Evolutionary conservation across 2,113 vertebrate species (phyloP).

Genomic region (Crotalus helleri): DNA sequence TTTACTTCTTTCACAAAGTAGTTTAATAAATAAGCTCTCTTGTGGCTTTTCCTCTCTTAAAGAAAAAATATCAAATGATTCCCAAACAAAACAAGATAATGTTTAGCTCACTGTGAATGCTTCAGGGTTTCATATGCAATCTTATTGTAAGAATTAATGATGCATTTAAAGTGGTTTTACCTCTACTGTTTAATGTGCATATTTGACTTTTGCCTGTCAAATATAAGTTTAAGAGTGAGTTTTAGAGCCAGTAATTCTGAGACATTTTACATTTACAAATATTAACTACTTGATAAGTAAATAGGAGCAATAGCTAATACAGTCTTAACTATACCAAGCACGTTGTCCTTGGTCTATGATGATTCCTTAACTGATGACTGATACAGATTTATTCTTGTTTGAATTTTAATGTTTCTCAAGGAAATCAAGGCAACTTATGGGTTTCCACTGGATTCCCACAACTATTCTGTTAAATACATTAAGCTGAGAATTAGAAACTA

Average conservation of each 20-base stretch:
- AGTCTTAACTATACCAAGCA: background rate
- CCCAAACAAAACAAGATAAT: slow-evolving; percentile 33
- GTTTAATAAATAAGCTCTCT: slow-evolving; percentile 49
- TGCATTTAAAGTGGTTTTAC: slow-evolving; percentile 22
- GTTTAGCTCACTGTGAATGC: slow-evolving; percentile 19
- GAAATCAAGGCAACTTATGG: background rate
- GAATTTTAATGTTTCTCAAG: background rate
- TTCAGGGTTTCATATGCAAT: slow-evolving; percentile 9
- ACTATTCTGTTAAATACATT: background rate
- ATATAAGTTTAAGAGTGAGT: slow-evolving; percentile 19
- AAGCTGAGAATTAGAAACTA: background rate
- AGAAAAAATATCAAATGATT: slow-evolving; percentile 44
- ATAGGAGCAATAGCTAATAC: background rate
- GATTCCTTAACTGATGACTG: background rate
- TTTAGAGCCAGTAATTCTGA: slow-evolving; percentile 19
- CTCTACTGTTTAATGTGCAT: slow-evolving; percentile 9
- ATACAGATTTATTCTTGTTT: background rate
- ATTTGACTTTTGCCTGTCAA: slow-evolving; percentile 6
- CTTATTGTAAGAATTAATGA: slow-evolving; percentile 7
- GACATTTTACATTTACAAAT: slow-evolving; percentile 32
- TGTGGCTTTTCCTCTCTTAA: slow-evolving; percentile 29
- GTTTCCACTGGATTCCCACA: background rate
- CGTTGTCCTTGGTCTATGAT: background rate
- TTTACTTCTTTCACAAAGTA: background rate
- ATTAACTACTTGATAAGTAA: slow-evolving; percentile 42